phyloP scores from a whole-genome alignment of 35 echinoderm and acorn worm species.

The Heliocidaris erythrogramma region DNA sequence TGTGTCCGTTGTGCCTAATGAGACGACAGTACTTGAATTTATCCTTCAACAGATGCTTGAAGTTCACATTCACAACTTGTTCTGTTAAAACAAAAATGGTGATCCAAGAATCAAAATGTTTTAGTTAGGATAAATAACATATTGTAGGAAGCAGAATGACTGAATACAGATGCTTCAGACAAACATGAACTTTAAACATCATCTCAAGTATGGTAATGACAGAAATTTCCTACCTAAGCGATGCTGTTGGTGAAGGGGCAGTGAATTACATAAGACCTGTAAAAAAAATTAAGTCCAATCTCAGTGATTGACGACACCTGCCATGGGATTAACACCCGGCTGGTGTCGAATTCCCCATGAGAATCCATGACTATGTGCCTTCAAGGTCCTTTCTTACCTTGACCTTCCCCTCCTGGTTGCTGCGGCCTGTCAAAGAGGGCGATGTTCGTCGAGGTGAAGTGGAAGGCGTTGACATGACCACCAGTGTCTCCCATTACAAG shows the following conservation, averaged over 20 bases:
- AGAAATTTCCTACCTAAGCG: too few relatives aligned
- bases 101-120: background rate
- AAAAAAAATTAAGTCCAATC: too few relatives aligned
- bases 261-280: too few relatives aligned
- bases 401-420: slow-evolving; percentile 79
- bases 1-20: slow-evolving; percentile 78
- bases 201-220: too few relatives aligned
- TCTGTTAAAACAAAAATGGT: slow-evolving; percentile 65
- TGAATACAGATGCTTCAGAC: too few relatives aligned
- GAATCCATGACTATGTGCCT: too few relatives aligned
- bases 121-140: too few relatives aligned
- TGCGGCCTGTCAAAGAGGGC: slow-evolving; percentile 93
- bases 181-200: too few relatives aligned
- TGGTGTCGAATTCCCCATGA: too few relatives aligned
- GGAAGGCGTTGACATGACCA: slow-evolving; percentile 89
- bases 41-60: slow-evolving; percentile 87
- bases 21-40: slow-evolving; percentile 87
- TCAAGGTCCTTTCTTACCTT: slow-evolving; percentile 56
- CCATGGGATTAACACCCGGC: background rate
- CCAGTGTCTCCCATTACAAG: slow-evolving; percentile 91
- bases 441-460: slow-evolving; percentile 82
- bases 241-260: too few relatives aligned
- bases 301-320: too few relatives aligned
- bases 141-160: too few relatives aligned
- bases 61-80: slow-evolving; percentile 89